Evolutionary conservation across 2,113 vertebrate genomes (phyloP), one percentile per base, ranked within the genome.

Genomic region (Athene noctua): DNA sequence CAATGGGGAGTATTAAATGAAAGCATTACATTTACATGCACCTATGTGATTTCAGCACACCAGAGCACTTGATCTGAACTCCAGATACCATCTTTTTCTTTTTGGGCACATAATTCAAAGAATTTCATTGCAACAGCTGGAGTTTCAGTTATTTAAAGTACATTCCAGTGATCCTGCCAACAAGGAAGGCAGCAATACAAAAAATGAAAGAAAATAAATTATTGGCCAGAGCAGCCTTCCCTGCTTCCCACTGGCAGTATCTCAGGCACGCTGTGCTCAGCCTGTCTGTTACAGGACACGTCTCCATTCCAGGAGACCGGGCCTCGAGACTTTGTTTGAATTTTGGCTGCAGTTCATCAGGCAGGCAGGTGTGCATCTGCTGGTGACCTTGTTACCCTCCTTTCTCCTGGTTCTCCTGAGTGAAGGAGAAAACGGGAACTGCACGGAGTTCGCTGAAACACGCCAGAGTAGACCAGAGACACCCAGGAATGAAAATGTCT

Each of bases 61-160:
- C 79, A 51, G 47, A 92, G 63, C 63, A 94, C 88, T 86, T 80
- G 83, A 95, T 95, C 38, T 94, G 78, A 95, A 83, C 79, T 63
- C 84, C 72, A 55, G 84, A 94, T 80, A 95, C 40, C 17, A 86
- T 66, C 54, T 80, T 89, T 85, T 78, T 85, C 80, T 80, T 83
- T 74, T 78, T 2, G 52, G 62, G 68, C 65, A 86, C 17, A 21
- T 70, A 86, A 83, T 44, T 81, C 80, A 87, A 92, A 97, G 77
- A 91, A 90, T 85, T 93, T 88, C 67, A 93, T 55, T 74, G 70
- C 79, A 94, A 84, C 55, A 88, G 77, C 90, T 96, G 91, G 82
- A 80, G 87, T 96, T 97, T 97, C 92, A 90, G 92, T 94, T 97
- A 97, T 81, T 95, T 88, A 80, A 96, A 91, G 27, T 66, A 94